Evolutionary conservation across 2,888 invertebrate species (phyloP), one percentile per base, ranked within the genome.

Genomic region (Ischnus inquisitorius): DNA sequence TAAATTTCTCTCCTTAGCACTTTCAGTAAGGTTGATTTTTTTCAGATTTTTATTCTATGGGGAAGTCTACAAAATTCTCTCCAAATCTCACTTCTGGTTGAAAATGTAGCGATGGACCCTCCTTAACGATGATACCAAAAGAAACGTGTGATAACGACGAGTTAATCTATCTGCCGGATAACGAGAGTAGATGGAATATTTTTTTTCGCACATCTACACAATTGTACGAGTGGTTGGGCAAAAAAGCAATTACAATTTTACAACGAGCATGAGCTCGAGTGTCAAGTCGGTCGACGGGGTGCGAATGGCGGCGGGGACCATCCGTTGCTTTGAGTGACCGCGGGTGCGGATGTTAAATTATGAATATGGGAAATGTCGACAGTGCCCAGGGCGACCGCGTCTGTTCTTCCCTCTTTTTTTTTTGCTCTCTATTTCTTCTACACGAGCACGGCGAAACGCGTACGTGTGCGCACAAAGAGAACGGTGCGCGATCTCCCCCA

Each of bases 321-420:
- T 16, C 22, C 39, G 51, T 79, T 39, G 41, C 39, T 80, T 80
- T 68, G 67, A 68, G 83, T 75, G 51, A 79, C 82, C 71, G 60
- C 75, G 64, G 69, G 79, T 75, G 71, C 51, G 80, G 80, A 80
- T 80, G 84, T 81, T 84, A 81, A 85, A 85, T 84, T 85, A 84
- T 84, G 78, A 82, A 85, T 85, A 84, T 84, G 84, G 81, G 81
- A 85, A 85, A 81, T 71, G 85, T 83, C 80, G 83, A 80, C 75
- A 39, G 69, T 68, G 62, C 75, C 75, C 69, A 69, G 69, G 75
- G 75, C 69, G 71, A 72, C 57, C 43, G 14, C 67, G 14, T 43
- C 14, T 25, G 48, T 46, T 14, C 4, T 19, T 54, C 41, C 10
- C 12, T 19, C 54, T 54, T 25, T 25, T 69, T 16, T 72, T 57